These are phyloP conservation scores for Leptinotarsa haldemani DNA, from an alignment of 2,888 invertebrate species.

Conservation along the genomic window DNA sequence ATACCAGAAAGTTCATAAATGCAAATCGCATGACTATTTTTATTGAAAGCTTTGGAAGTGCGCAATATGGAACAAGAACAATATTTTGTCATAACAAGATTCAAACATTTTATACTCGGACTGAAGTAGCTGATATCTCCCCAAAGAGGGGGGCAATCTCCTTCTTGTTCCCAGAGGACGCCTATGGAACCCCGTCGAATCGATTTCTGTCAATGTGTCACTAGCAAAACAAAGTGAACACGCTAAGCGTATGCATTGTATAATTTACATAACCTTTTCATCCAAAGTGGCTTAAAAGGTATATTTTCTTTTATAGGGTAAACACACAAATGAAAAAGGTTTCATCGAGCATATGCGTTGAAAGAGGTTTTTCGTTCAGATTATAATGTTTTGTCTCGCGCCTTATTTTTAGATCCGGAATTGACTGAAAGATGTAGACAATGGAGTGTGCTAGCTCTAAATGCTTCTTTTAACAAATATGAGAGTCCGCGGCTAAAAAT, in stretches of 20 bases:
- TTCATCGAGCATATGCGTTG: constrained; percentile 11
- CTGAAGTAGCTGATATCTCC: no score
- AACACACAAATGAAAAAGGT: constrained; percentile 24
- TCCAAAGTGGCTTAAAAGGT: constrained; percentile 18
- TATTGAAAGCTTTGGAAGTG: no score
- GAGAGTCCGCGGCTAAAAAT: constrained; percentile 7
- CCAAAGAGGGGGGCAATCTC: not conserved
- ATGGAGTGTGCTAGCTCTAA: not conserved
- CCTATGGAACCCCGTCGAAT: constrained; percentile 3
- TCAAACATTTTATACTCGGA: no score
- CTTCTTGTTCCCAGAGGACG: not conserved
- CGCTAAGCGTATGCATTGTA: constrained; percentile 23
- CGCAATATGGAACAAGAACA: no score
- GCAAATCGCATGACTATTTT: no score
- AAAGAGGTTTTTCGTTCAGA: constrained; percentile 13
- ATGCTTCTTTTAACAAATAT: constrained; percentile 12
- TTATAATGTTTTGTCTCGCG: constrained; percentile 15
- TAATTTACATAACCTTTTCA: constrained; percentile 24
- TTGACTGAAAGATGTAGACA: constrained; percentile 11
- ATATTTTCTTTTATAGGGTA: constrained; percentile 28
- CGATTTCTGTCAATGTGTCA: constrained; percentile 21
- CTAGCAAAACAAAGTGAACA: constrained; percentile 19
- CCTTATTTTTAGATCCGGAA: constrained; percentile 11
- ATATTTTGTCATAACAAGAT: no score
- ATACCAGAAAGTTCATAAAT: no score